A percentile compares a stretch with the other conserved stretches of the same genome.
These are phyloP conservation scores for Solen grandis DNA, from an alignment of 1,140 invertebrate genomes.

Conservation along the genomic window DNA sequence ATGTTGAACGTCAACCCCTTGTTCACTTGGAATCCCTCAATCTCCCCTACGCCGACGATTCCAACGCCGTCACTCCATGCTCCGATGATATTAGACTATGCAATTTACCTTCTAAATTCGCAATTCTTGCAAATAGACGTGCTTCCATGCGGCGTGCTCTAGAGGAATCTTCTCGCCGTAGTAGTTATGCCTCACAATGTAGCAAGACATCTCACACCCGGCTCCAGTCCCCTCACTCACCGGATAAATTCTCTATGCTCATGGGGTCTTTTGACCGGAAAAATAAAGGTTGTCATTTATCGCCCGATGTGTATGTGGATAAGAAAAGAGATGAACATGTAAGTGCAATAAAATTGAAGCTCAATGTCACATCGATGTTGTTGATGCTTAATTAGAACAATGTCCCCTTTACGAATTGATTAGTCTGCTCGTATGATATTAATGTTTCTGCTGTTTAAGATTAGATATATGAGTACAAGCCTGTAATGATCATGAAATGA, in stretches of 20 bases:
- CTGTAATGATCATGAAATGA: no score
- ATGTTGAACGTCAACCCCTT: slow-evolving; percentile 92
- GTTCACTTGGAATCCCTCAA: slow-evolving; percentile 98
- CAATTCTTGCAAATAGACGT: slow-evolving; percentile 63
- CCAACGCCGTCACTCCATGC: slow-evolving; percentile 98
- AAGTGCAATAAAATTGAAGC: slow-evolving; percentile 66
- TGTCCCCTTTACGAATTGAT: no score
- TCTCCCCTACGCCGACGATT: slow-evolving; percentile 98
- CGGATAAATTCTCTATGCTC: slow-evolving; percentile 42
- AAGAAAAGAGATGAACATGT: slow-evolving; percentile 77
- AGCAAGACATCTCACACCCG: slow-evolving; percentile 71
- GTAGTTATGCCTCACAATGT: slow-evolving; percentile 72
- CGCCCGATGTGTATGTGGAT: slow-evolving; percentile 76
- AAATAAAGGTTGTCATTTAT: slow-evolving; percentile 64
- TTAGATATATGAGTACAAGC: no score
- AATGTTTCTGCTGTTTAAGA: no score
- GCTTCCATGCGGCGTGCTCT: slow-evolving; percentile 61
- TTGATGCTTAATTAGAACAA: no score
- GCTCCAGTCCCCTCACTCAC: slow-evolving; percentile 44
- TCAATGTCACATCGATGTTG: no score
- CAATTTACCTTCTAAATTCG: slow-evolving; percentile 74
- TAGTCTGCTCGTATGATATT: no score
- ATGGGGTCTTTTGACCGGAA: slow-evolving; percentile 38
- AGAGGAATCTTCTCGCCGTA: slow-evolving; percentile 68
- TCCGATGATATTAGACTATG: slow-evolving; percentile 88